These are phyloP conservation scores for Miltochrista miniata DNA, from an alignment of 2,888 invertebrate genomes.

Conservation along the genomic window DNA sequence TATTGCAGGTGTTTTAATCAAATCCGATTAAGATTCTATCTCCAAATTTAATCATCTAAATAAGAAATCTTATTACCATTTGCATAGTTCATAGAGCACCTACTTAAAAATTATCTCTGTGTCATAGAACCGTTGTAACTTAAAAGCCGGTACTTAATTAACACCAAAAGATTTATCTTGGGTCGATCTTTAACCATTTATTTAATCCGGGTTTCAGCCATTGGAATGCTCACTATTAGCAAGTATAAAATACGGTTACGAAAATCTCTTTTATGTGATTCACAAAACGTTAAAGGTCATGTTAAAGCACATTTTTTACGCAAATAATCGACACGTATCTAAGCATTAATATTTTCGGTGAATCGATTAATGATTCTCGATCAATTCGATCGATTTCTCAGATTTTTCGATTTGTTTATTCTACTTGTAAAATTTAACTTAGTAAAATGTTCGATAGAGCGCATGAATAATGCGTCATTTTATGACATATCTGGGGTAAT, in stretches of 20 bases:
- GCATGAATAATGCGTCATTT: too few species aligned
- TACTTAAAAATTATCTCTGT: constrained; percentile 20
- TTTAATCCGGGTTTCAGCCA: constrained; percentile 35
- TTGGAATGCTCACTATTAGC: constrained; percentile 32
- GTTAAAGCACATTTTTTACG: neutral
- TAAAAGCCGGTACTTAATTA: constrained; percentile 39
- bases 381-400: too few species aligned
- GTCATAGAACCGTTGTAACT: constrained; percentile 28
- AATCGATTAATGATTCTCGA: neutral
- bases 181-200: constrained; percentile 40
- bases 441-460: too few species aligned
- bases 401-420: too few species aligned
- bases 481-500: too few species aligned
- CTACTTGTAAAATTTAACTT: too few species aligned
- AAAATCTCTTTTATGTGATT: constrained; percentile 27
- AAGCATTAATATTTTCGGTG: neutral
- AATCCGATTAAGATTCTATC: too few species aligned
- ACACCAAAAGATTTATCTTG: constrained; percentile 43
- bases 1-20: too few species aligned
- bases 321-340: neutral
- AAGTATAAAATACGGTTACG: constrained; percentile 30
- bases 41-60: neutral
- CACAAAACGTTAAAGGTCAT: constrained; percentile 11
- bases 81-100: neutral
- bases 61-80: neutral